phyloP scores from a whole-genome alignment of 2,888 invertebrate genomes.

The Celastrina argiolus region DNA sequence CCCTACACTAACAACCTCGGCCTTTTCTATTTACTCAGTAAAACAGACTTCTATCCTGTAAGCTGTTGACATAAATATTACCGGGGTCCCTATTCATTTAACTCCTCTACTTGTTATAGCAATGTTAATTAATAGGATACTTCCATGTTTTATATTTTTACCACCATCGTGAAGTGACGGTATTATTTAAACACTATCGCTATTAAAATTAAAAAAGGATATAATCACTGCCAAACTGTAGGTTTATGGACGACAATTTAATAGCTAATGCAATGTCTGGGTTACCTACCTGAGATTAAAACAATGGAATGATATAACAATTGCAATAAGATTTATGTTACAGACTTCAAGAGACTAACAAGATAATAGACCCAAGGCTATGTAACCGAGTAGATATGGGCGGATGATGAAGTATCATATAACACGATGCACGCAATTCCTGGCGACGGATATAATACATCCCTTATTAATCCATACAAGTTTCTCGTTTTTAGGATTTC shows the following conservation, averaged over 20 bases:
- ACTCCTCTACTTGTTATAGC: not conserved
- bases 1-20: conserved; percentile 8
- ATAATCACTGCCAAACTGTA: not conserved
- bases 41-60: not conserved
- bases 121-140: not conserved
- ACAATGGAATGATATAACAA: conserved; percentile 12
- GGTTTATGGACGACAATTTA: not conserved
- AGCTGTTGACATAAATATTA: conserved; percentile 4
- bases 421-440: not conserved
- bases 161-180: not conserved
- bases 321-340: conserved; percentile 16
- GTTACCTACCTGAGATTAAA: not conserved
- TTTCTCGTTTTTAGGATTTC: too few species aligned
- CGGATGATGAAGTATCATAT: not conserved
- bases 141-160: not conserved
- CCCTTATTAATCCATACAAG: too few species aligned
- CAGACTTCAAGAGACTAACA: conserved; percentile 13
- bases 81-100: not conserved
- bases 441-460: not conserved
- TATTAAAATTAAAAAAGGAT: not conserved
- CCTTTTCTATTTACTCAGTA: conserved; percentile 8
- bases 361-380: conserved; percentile 12
- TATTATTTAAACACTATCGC: not conserved
- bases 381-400: conserved; percentile 1
- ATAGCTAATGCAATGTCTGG: not conserved